Conservation (phyloP, 1,140 invertebrate genomes). For the Drosophila kohkoa region DNA sequence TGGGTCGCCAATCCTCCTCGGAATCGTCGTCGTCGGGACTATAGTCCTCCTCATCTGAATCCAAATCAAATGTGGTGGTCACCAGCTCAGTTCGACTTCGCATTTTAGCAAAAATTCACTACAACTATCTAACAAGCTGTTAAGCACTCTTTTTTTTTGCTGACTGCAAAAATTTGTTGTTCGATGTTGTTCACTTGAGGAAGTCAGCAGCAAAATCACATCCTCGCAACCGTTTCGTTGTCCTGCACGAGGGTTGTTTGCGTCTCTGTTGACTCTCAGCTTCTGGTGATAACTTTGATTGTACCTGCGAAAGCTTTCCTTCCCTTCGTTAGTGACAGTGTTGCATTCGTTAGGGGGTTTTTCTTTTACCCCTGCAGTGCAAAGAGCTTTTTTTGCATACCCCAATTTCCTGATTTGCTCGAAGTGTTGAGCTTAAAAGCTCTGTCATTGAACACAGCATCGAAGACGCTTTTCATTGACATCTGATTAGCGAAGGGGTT, state of each 20-base stretch:
- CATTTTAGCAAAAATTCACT: conserved; percentile 55
- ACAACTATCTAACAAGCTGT: conserved; percentile 14
- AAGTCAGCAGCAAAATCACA: conserved; percentile 40
- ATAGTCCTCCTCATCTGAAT: conserved; percentile 81
- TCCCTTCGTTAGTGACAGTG: conserved; percentile 1
- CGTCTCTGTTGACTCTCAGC: conserved; percentile 28
- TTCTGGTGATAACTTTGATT: conserved; percentile 27
- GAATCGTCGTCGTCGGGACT: conserved; percentile 82
- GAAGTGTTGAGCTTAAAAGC: conserved; percentile 1
- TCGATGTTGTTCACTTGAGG: conserved; percentile 53
- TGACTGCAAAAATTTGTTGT: conserved; percentile 64
- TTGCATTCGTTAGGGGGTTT: conserved; percentile 51
- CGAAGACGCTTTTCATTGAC: not conserved
- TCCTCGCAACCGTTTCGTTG: conserved; percentile 44
- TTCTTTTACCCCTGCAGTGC: not conserved
- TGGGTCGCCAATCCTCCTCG: conserved; percentile 83
- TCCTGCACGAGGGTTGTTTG: conserved; percentile 51
- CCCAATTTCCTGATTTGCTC: not conserved
- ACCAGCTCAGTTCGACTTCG: conserved; percentile 84
- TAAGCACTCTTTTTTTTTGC: conserved; percentile 32
- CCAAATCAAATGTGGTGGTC: conserved; percentile 80
- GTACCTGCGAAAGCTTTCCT: conserved; percentile 30
- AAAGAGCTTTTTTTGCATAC: conserved; percentile 40
- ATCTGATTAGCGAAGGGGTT: not conserved
- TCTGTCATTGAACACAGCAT: conserved; percentile 3